Percentiles rank a stretch among this genome's conserved stretches.
phyloP scores from a whole-genome alignment of 1,140 invertebrate species.

The Hylyphantes graminicola region DNA sequence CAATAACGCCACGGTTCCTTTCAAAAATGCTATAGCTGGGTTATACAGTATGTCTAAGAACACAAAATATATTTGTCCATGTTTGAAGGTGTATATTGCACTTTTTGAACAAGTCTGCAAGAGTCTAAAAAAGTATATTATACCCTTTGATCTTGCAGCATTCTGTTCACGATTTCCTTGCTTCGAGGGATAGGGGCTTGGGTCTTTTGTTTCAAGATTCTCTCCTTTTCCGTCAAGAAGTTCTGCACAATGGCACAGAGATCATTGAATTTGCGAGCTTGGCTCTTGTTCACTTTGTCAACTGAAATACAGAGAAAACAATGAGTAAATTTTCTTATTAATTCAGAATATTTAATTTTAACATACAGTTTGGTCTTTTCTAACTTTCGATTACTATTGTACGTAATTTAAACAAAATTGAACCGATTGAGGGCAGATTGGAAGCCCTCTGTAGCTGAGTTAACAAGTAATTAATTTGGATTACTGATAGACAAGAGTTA shows the following conservation, averaged over 20 bases:
- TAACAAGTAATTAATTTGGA: too few species aligned
- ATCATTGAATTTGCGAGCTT: conserved; percentile 85
- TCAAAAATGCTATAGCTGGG: too few species aligned
- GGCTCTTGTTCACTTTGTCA: conserved; percentile 83
- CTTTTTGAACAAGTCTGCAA: not conserved
- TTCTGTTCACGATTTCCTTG: conserved; percentile 84
- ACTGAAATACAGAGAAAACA: conserved; percentile 54
- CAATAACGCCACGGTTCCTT: too few species aligned
- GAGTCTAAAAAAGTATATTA: not conserved
- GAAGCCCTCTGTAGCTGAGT: too few species aligned
- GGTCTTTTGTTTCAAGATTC: conserved; percentile 82
- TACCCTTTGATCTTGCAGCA: conserved; percentile 87
- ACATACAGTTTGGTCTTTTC: conserved; percentile 22
- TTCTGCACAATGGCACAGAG: conserved; percentile 83
- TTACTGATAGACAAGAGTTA: too few species aligned
- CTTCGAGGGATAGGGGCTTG: conserved; percentile 84
- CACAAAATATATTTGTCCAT: too few species aligned
- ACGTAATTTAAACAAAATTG: too few species aligned
- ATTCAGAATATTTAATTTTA: not conserved
- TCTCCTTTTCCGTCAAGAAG: conserved; percentile 85
- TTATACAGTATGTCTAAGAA: too few species aligned
- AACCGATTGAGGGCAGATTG: too few species aligned
- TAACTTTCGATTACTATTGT: too few species aligned
- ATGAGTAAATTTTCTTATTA: conserved; percentile 18
- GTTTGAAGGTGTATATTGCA: too few species aligned